phyloP scores from a whole-genome alignment of 2,113 vertebrate species.

The Hydropotes inermis region DNA sequence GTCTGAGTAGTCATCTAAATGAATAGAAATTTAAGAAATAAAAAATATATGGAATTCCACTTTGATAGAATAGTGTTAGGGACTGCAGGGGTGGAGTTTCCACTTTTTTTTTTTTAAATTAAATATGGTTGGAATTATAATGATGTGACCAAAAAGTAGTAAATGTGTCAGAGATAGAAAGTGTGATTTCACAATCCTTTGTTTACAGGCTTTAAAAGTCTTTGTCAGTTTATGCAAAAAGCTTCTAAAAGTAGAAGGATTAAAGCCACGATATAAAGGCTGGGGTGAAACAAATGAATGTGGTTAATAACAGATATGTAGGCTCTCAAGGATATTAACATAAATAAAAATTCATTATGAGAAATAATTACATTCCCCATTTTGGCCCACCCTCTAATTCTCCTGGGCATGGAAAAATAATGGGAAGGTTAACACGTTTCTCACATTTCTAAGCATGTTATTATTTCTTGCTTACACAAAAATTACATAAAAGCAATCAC shows the following conservation, averaged over 20 bases:
- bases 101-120: not conserved
- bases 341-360: conserved; percentile 67
- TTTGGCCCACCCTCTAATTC: conserved; percentile 60
- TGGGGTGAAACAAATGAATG: not conserved
- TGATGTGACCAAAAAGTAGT: not conserved
- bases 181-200: not conserved
- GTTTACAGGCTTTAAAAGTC: not conserved
- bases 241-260: not conserved
- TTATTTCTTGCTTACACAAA: conserved; percentile 74
- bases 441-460: conserved; percentile 70
- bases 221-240: not conserved
- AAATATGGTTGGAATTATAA: not conserved
- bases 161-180: not conserved
- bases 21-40: not conserved
- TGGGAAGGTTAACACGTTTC: conserved; percentile 70
- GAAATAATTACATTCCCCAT: conserved; percentile 58
- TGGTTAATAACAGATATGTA: conserved; percentile 34
- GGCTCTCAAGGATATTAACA: conserved; percentile 61
- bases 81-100: not conserved
- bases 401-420: conserved; percentile 58
- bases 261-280: not conserved
- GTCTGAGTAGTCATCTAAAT: not conserved
- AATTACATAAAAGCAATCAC: conserved; percentile 60
- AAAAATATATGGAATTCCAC: not conserved
- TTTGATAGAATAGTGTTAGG: not conserved